phyloP scores from a whole-genome alignment of 2,888 invertebrate genomes.

The Liodrosophila aerea region DNA sequence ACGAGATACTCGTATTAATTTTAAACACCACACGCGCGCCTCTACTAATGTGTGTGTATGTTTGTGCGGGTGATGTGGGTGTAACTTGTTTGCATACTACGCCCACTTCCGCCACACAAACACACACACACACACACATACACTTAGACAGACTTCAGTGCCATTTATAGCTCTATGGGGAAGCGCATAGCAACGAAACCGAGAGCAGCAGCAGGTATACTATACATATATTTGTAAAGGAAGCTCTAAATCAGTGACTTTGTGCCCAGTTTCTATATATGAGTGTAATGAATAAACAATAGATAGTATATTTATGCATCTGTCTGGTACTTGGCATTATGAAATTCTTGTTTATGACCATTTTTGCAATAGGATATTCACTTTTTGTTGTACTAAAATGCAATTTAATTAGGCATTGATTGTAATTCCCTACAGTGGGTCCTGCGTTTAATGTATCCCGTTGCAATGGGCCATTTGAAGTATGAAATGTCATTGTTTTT shows the following conservation, averaged over 20 bases:
- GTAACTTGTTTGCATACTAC: slow-evolving; percentile 39
- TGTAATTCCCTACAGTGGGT: slow-evolving; percentile 32
- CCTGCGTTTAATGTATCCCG: slow-evolving; percentile 25
- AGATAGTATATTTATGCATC: slow-evolving; percentile 9
- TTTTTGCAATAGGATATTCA: slow-evolving; percentile 27
- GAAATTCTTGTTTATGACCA: slow-evolving; percentile 16
- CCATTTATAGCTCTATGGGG: slow-evolving; percentile 40
- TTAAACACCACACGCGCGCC: slow-evolving; percentile 48
- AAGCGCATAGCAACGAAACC: slow-evolving; percentile 23
- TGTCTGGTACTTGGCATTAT: slow-evolving; percentile 8
- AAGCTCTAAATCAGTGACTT: slow-evolving; percentile 50
- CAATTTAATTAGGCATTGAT: slow-evolving; percentile 63
- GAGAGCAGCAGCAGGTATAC: slow-evolving; percentile 8
- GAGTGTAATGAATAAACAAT: slow-evolving; percentile 43
- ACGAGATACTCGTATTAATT: slow-evolving; percentile 62
- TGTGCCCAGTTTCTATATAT: slow-evolving; percentile 7
- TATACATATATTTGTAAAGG: not conserved
- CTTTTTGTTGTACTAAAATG: slow-evolving; percentile 39
- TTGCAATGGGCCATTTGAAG: slow-evolving; percentile 11
- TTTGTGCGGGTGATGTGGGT: slow-evolving; percentile 6
- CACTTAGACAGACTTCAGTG: slow-evolving; percentile 2
- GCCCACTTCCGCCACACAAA: slow-evolving; percentile 26
- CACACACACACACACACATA: slow-evolving; percentile 2
- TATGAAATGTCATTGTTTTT: slow-evolving; percentile 23
- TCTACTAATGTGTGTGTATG: not conserved